Evolutionary conservation across 2,113 vertebrate genomes (phyloP).

Genomic region (Panthera uncia): DNA sequence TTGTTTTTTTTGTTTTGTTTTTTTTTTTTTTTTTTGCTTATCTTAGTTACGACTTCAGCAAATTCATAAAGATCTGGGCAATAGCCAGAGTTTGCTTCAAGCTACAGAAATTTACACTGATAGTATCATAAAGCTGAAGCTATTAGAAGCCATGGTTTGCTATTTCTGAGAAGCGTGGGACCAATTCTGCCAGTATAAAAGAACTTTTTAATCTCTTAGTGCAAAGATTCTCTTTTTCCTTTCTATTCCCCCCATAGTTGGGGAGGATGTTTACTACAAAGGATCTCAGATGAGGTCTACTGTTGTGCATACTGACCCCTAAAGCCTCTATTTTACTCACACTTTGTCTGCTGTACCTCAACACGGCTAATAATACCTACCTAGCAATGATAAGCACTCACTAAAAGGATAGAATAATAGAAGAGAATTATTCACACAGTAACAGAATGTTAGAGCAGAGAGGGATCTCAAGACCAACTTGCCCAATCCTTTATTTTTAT

Average conservation of each 20-base stretch:
- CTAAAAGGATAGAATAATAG: neutral
- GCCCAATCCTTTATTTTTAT: neutral
- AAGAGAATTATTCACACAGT: neutral
- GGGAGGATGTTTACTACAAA: neutral
- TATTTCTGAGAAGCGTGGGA: neutral
- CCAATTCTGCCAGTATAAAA: neutral
- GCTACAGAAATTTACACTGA: neutral
- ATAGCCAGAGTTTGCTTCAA: neutral
- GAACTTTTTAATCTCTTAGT: neutral
- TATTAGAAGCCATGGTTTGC: neutral
- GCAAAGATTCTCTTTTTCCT: neutral
- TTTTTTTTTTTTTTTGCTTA: neutral
- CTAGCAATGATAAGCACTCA: neutral
- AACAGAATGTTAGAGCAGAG: neutral
- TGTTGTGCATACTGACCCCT: neutral
- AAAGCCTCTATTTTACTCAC: neutral
- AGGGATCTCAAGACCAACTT: neutral
- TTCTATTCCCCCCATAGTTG: neutral
- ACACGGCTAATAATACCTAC: neutral
- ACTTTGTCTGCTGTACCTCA: neutral
- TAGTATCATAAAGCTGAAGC: neutral
- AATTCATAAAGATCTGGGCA: neutral
- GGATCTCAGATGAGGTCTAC: neutral
- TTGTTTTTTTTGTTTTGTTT: neutral
- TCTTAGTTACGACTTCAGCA: neutral